Evolutionary conservation across 2,797 vertebrate genomes (phyloP).

Genomic region (Gouania willdenowi): DNA sequence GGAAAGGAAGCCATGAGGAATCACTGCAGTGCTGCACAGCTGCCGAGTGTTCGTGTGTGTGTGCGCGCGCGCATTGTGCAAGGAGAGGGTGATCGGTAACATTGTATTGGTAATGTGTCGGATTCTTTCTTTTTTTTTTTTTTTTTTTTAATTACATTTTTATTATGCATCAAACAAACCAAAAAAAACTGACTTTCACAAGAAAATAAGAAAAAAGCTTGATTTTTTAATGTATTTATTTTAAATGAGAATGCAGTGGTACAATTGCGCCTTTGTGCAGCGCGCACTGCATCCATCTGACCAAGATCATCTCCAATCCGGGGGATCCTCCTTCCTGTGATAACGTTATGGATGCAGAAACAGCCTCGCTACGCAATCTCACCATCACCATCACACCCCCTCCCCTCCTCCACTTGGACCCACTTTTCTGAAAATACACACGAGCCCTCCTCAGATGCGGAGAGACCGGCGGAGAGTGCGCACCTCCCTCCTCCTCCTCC

Average conservation of each 20-base stretch:
- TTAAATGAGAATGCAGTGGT: too few species aligned
- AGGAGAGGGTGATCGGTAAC: too few species aligned
- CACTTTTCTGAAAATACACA: conserved; percentile 41
- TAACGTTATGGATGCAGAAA: conserved; percentile 29
- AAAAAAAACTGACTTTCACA: too few species aligned
- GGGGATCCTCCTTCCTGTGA: conserved; percentile 31
- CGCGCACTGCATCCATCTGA: conserved; percentile 3
- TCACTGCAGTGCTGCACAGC: conserved; percentile 77
- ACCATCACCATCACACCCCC: conserved; percentile 4
- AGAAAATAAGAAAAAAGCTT: too few species aligned
- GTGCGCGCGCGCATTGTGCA: too few species aligned
- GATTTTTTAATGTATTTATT: too few species aligned
- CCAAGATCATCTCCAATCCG: conserved; percentile 14
- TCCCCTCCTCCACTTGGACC: conserved; percentile 9
- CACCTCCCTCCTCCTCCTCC: conserved; percentile 20
- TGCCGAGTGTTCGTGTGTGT: too few species aligned
- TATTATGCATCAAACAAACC: too few species aligned
- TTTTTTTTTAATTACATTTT: too few species aligned
- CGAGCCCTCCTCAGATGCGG: conserved; percentile 21
- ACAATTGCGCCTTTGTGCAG: background rate
- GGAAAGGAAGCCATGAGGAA: conserved; percentile 40
- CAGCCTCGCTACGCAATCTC: conserved; percentile 25
- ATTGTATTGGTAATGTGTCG: too few species aligned
- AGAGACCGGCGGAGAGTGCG: background rate
- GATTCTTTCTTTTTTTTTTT: too few species aligned